Percentiles rank a stretch among this genome's conserved stretches.
Evolutionary conservation across 1,140 invertebrate genomes (phyloP).

Genomic region (Lethocerus indicus): DNA sequence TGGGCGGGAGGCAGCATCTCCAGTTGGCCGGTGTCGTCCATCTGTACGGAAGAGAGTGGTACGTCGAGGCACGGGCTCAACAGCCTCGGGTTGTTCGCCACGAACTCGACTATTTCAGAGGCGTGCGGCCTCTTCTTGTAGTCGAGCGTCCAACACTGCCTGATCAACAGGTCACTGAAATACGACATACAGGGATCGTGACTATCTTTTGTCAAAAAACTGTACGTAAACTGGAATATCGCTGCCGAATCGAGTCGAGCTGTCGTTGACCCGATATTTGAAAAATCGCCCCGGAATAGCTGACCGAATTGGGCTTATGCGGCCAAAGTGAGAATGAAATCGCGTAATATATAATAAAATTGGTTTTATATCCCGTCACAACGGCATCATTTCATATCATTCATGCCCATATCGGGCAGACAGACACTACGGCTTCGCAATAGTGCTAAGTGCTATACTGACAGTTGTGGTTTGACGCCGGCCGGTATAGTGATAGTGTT

Average conservation of each 20-base stretch:
- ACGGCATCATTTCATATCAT: not conserved
- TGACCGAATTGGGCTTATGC: too few species aligned
- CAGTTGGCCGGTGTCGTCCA: constrained; percentile 41
- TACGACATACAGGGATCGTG: constrained; percentile 7
- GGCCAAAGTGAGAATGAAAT: too few species aligned
- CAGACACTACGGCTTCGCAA: not conserved
- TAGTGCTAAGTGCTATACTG: constrained; percentile 28
- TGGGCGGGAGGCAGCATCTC: too few species aligned
- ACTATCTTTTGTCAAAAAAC: not conserved
- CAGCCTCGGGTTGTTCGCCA: constrained; percentile 57
- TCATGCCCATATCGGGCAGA: not conserved
- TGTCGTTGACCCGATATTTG: too few species aligned
- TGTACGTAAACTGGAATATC: too few species aligned
- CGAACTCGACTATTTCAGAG: constrained; percentile 57
- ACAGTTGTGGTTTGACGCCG: constrained; percentile 59
- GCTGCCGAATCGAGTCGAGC: too few species aligned
- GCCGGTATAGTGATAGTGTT: constrained; percentile 50
- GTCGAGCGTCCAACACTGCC: constrained; percentile 57
- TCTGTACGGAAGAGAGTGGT: constrained; percentile 49
- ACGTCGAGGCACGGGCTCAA: constrained; percentile 62
- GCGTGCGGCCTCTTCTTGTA: constrained; percentile 52
- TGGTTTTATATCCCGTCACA: not conserved
- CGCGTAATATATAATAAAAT: not conserved
- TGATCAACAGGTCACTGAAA: constrained; percentile 49
- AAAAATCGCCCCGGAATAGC: too few species aligned